These are phyloP conservation scores for Meloidogyne exigua DNA, from an alignment of 1,140 invertebrate species.

Conservation along the genomic window DNA sequence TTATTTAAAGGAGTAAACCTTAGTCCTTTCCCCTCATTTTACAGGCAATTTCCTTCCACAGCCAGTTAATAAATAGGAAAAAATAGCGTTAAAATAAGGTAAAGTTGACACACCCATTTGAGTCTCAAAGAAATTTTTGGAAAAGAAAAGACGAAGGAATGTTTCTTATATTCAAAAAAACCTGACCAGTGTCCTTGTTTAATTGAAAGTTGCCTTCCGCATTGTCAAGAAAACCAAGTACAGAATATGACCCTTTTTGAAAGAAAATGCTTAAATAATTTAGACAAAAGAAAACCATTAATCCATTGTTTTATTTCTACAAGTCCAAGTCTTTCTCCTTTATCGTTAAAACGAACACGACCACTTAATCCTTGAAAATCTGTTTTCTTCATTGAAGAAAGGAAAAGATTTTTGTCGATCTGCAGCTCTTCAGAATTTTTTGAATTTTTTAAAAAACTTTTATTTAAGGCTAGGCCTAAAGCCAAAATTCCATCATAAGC, in stretches of 20 bases:
- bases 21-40: no score
- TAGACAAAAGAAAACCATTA: constrained; percentile 29
- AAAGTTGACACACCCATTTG: no score
- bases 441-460: constrained; percentile 24
- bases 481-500: constrained; percentile 59
- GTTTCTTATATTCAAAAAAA: not conserved
- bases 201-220: constrained; percentile 40
- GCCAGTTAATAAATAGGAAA: no score
- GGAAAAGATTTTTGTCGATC: constrained; percentile 25
- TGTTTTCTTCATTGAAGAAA: constrained; percentile 38
- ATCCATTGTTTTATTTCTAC: constrained; percentile 87
- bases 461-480: constrained; percentile 55
- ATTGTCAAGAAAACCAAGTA: constrained; percentile 53
- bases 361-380: constrained; percentile 68
- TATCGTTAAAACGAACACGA: constrained; percentile 87
- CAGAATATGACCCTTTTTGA: constrained; percentile 37
- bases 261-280: not conserved
- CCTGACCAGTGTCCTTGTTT: not conserved
- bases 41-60: no score
- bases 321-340: constrained; percentile 82
- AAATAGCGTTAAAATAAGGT: no score
- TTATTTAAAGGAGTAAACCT: no score
- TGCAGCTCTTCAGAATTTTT: not conserved
- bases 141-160: no score
- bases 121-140: no score